Evolutionary conservation across 2,113 vertebrate genomes (phyloP), one percentile per base, ranked within the genome.

Genomic region (Cyanoderma ruficeps): DNA sequence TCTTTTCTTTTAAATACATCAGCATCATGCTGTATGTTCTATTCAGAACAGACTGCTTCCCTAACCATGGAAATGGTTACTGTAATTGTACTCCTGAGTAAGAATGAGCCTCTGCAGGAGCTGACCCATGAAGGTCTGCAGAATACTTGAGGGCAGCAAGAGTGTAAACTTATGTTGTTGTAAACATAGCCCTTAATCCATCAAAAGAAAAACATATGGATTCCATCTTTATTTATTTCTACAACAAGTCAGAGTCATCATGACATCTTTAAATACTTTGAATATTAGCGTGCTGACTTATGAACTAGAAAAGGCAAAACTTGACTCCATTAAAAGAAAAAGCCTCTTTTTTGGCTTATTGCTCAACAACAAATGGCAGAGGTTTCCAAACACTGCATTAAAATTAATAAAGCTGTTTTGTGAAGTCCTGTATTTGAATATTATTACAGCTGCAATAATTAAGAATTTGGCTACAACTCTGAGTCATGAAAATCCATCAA

Each of bases 141-240:
- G 82, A 93, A 94, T 90, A 96, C 75, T 96, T 74, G 85, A 96
- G 94, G 93, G 84, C 93, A 96, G 87, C 84, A 91, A 82, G 71
- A 96, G 90, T 83, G 93, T 97, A 97, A 97, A 96, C 94, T 97
- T 94, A 80, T 94, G 94, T 96, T 96, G 95, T 90, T 95, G 94
- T 92, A 97, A 97, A 96, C 96, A 96, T 95, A 49, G 85, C 79
- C 75, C 79, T 93, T 95, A 96, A 96, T 97, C 91, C 94, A 94
- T 94, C 85, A 96, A 92, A 96, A 94, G 92, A 74, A 94, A 87
- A 94, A 91, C 94, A 96, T 93, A 96, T 96, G 94, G 95, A 94
- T 94, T 93, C 82, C 93, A 93, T 96, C 94, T 93, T 95, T 85
- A 91, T 91, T 95, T 96, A 95, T 96, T 97, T 94, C 95, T 96